These are phyloP conservation scores for Deroplatys truncata DNA, from an alignment of 2,888 invertebrate species.

Conservation along the genomic window DNA sequence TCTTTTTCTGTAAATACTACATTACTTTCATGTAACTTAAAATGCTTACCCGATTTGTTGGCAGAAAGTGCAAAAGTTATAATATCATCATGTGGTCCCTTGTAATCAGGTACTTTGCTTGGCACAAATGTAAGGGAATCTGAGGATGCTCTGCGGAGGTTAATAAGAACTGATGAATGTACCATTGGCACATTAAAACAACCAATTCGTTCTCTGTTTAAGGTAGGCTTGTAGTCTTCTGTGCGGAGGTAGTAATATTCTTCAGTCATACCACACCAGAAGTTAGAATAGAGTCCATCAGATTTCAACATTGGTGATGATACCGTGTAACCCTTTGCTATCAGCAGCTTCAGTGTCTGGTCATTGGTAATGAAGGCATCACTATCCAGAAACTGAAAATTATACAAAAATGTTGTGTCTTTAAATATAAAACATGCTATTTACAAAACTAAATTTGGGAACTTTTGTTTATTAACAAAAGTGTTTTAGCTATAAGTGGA, in stretches of 20 bases:
- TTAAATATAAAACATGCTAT: neutral
- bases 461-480: too few relatives aligned
- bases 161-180: slow-evolving; percentile 79
- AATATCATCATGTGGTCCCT: slow-evolving; percentile 86
- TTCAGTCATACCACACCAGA: slow-evolving; percentile 90
- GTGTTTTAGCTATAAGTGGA: too few relatives aligned
- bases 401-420: slow-evolving; percentile 16
- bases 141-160: slow-evolving; percentile 58
- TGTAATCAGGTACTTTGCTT: slow-evolving; percentile 55
- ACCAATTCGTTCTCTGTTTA: slow-evolving; percentile 63
- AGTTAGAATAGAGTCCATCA: slow-evolving; percentile 88
- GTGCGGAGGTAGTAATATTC: slow-evolving; percentile 81
- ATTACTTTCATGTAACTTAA: neutral
- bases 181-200: slow-evolving; percentile 87
- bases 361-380: slow-evolving; percentile 76
- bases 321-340: slow-evolving; percentile 59
- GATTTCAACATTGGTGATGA: slow-evolving; percentile 84
- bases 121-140: slow-evolving; percentile 71
- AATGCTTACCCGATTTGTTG: slow-evolving; percentile 53
- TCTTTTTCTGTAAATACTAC: too few relatives aligned
- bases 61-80: slow-evolving; percentile 87
- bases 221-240: slow-evolving; percentile 77
- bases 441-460: too few relatives aligned
- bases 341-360: slow-evolving; percentile 58
- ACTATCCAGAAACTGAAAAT: slow-evolving; percentile 73